Percentiles rank a stretch among this genome's conserved stretches.
Evolutionary conservation across 1,140 invertebrate species (phyloP).

Genomic region (Daktulosphaira vitifoliae): DNA sequence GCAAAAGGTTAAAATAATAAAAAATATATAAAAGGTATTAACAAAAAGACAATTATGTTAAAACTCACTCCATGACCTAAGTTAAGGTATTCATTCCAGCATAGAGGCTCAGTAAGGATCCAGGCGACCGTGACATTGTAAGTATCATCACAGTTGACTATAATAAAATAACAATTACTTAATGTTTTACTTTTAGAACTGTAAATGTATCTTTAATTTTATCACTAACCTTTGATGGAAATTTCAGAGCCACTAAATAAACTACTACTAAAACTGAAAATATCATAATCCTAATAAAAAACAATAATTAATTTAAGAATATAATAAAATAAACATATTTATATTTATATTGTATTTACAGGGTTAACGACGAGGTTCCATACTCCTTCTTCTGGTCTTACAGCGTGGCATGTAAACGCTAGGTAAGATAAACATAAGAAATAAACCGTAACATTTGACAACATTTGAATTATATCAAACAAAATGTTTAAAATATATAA

Average conservation of each 20-base stretch:
- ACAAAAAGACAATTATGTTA: too few relatives aligned
- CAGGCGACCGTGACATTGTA: slow-evolving; percentile 11
- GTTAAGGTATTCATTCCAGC: slow-evolving; percentile 3
- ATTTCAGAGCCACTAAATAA: slow-evolving; percentile 10
- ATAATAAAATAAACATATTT: not conserved
- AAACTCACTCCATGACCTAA: slow-evolving; percentile 2
- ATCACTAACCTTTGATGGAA: slow-evolving; percentile 4
- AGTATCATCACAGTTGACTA: not conserved
- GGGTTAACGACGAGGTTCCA: not conserved
- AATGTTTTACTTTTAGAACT: not conserved
- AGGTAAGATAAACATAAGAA: slow-evolving; percentile 8
- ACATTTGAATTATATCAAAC: slow-evolving; percentile 14
- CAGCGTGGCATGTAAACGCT: slow-evolving; percentile 13
- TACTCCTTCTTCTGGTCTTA: slow-evolving; percentile 4
- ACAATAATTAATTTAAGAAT: not conserved
- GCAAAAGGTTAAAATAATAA: too few relatives aligned
- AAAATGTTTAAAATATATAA: not conserved
- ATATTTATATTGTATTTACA: not conserved
- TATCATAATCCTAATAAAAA: too few relatives aligned
- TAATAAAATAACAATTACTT: not conserved
- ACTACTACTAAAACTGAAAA: not conserved
- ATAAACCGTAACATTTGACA: slow-evolving; percentile 14
- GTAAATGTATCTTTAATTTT: not conserved
- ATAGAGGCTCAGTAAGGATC: slow-evolving; percentile 1
- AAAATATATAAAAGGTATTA: too few relatives aligned